Percentiles rank a stretch among this genome's conserved stretches.
Conservation (phyloP, 2,113 vertebrate species). For the Atherinomorus stipes region DNA sequence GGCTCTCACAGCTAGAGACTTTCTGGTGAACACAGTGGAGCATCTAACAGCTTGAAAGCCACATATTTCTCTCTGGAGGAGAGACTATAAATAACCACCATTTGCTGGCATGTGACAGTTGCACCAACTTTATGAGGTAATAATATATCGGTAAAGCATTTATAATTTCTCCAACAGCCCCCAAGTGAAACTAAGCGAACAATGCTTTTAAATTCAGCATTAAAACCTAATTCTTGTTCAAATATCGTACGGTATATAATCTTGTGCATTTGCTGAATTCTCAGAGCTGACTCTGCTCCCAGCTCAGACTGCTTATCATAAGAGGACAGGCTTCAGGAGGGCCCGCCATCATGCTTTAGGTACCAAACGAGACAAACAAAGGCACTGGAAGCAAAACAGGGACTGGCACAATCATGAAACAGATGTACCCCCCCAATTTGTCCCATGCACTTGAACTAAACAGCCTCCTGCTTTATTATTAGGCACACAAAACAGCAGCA, state of each 20-base stretch:
- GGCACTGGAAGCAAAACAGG: conserved; percentile 28
- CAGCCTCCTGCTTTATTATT: conserved; percentile 18
- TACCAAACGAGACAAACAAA: conserved; percentile 68
- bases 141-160: neutral
- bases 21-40: neutral
- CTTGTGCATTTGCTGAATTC: conserved; percentile 13
- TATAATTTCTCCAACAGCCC: neutral
- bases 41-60: conserved; percentile 18
- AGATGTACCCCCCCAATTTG: conserved; percentile 54
- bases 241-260: neutral
- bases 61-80: conserved; percentile 2
- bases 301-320: conserved; percentile 54
- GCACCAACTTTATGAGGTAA: neutral
- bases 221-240: neutral
- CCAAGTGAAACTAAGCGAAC: neutral
- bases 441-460: conserved; percentile 34
- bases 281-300: conserved; percentile 9
- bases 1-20: neutral
- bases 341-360: conserved; percentile 62
- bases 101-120: neutral
- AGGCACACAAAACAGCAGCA: neutral
- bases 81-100: neutral
- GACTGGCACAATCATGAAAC: conserved; percentile 49
- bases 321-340: conserved; percentile 44
- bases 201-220: conserved; percentile 1